Evolutionary conservation across 2,888 invertebrate species (phyloP).

Genomic region (Eupithecia tripunctaria): DNA sequence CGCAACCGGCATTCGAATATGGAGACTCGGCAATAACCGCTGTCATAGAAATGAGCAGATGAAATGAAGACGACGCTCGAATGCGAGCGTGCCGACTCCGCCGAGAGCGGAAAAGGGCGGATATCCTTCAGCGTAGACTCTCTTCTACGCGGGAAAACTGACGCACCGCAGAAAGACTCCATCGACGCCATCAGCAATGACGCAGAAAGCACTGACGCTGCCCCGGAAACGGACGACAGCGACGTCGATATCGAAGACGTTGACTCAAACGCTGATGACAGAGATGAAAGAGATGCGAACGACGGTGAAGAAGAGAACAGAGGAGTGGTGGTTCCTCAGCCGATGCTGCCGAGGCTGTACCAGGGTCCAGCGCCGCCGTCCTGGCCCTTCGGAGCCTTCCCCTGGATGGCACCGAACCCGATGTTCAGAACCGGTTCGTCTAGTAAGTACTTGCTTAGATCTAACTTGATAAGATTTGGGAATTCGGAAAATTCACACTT

Average conservation of each 20-base stretch:
- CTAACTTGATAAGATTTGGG: constrained; percentile 34
- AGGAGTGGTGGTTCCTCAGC: constrained; percentile 88
- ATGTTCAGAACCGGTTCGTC: constrained; percentile 85
- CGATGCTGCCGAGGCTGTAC: constrained; percentile 85
- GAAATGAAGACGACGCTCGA: constrained; percentile 83
- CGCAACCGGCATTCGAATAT: constrained; percentile 30
- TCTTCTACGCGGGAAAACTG: constrained; percentile 76
- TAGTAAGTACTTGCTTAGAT: constrained; percentile 72
- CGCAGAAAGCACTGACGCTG: constrained; percentile 71
- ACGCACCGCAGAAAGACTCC: constrained; percentile 62
- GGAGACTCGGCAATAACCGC: constrained; percentile 43
- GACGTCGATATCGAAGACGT: constrained; percentile 82
- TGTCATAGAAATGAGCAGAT: constrained; percentile 69
- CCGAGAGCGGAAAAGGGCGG: constrained; percentile 84
- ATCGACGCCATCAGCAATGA: constrained; percentile 71
- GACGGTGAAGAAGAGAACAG: constrained; percentile 78
- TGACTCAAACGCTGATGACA: constrained; percentile 75
- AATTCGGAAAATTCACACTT: constrained; percentile 34
- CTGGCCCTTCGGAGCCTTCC: constrained; percentile 87
- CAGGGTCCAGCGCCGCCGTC: constrained; percentile 81
- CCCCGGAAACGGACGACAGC: constrained; percentile 74
- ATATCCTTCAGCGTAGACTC: constrained; percentile 91
- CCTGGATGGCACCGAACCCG: constrained; percentile 86
- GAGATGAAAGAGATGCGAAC: constrained; percentile 74
- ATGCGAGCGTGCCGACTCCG: constrained; percentile 80